Evolutionary conservation across 2,113 vertebrate genomes (phyloP).

Genomic region (Salminus brasiliensis): DNA sequence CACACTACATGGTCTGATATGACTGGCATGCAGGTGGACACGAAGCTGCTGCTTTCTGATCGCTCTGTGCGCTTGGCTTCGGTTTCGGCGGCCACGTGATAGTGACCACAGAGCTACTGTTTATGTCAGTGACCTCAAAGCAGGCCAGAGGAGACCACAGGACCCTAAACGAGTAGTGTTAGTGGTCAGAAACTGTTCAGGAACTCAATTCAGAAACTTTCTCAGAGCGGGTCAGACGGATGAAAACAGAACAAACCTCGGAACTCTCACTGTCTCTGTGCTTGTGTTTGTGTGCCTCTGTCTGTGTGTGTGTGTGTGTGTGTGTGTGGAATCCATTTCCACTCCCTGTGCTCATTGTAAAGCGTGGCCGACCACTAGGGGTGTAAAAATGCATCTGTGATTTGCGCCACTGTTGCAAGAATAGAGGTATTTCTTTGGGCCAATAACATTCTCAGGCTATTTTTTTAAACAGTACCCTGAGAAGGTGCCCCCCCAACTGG

Average conservation of each 20-base stretch:
- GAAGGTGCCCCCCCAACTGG: too few relatives aligned
- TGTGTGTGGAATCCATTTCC: constrained; percentile 44
- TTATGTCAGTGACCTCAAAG: constrained; percentile 7
- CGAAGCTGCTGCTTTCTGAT: neutral
- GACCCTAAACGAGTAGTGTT: neutral
- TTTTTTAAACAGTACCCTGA: too few relatives aligned
- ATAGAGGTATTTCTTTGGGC: too few relatives aligned
- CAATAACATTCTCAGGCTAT: too few relatives aligned
- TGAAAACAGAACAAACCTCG: constrained; percentile 22
- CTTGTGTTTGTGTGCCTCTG: constrained; percentile 50
- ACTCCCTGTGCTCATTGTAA: constrained; percentile 36
- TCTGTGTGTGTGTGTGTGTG: constrained; percentile 44
- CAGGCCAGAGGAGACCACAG: neutral
- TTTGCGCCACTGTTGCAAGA: too few relatives aligned
- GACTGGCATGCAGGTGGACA: neutral
- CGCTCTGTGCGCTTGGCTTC: neutral
- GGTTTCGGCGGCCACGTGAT: neutral
- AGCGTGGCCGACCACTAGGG: neutral
- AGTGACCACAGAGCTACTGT: constrained; percentile 17
- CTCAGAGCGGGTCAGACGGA: constrained; percentile 10
- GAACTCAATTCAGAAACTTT: constrained; percentile 3
- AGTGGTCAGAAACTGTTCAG: constrained; percentile 22
- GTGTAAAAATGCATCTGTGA: neutral
- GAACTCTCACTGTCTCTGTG: constrained; percentile 55
- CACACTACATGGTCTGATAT: neutral